Base-by-base conservation (phyloP, 2,797 vertebrate genomes). In the Phalloptychus januarius region DNA sequence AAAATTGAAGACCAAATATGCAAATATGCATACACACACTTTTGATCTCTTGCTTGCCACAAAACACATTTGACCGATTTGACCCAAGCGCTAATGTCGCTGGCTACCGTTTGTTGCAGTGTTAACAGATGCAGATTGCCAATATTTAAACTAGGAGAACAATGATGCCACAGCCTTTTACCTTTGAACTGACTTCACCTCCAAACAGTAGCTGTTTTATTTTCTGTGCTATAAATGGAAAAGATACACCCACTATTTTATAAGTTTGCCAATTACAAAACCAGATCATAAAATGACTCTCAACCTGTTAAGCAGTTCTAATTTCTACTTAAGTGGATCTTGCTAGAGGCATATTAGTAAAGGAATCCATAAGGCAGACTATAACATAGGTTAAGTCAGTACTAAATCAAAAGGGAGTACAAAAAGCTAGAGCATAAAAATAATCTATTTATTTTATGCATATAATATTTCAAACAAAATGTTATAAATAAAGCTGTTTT, bases 81-180 rank as follows among this genome's bases (percentile, higher is more conserved):
- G 20, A 72, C 31, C 23, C 67, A 45, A 61, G 20, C 18, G 6
- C 76, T 61, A 45, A 38, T 12, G 44, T 72, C 12, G 48, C 42
- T 45, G 7, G 7, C 42, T 56, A 18, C 20, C 25, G 18, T 52
- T 48, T 48, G 5, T 10, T 25, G 38, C 67, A 33, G 38, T 25
- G 45, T 50, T 69, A 52, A 42, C 42, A 54, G n/a, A 54, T 69
- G 28, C n/a, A 71, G 52, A 36, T 44, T 61, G 28, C 16, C 42
- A 33, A 61, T 38, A 38, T 72, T 72, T 58, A 78, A 72, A 58
- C 23, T 25, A 38, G 69, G 23, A 36, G 7, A 48, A 46, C 58
- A 71, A 46, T 44, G 18, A 45, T 33, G 52, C 58, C 7, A 25
- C 7, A 71, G 45, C 13, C 33, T 50, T 52, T 38, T 46, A 38